Base-by-base conservation (phyloP, 2,113 vertebrate species). In the Sinocyclocheilus maitianheensis region DNA sequence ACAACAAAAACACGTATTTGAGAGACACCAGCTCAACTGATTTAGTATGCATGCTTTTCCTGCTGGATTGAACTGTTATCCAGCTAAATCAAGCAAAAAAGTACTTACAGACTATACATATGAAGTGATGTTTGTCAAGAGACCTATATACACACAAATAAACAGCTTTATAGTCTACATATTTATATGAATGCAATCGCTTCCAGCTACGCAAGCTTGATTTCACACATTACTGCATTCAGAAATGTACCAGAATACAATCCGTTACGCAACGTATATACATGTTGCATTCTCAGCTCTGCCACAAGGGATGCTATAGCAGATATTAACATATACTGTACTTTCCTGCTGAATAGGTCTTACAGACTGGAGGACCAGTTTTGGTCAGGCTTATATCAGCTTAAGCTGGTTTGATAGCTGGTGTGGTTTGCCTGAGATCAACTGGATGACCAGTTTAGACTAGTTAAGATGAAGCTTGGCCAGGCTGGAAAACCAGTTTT, bases 1-100 rank as follows among this genome's bases (percentile, higher is more conserved):
- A 51, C 10, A 22, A 82, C 80, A 82, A 69, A 82, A 82, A 67
- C 78, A 24, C 14, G 4, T 37, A 67, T 30, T 69, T 69, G 10
- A 26, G n/a, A 16, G 10, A 77, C 24, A 16, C 11, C 62, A 67
- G 12, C 11, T 48, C 62, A 46, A 58, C 51, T 46, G 13, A 84
- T 55, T 81, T 20, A 81, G n/a, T 20, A 65, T 48, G 63, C 43
- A 69, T 48, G 24, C 8, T 51, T 81, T 67, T 67, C 43, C 14
- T 22, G n/a, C 0, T 30, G 79, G 62, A 81, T 51, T 82, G 63
- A 69, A 48, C 26, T 4, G 60, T 81, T 82, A 53, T 37, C n/a
- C 46, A 26, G 46, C 24, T 22, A 82, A 82, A 82, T 10, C n/a
- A 30, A 5, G 13, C n/a, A 55, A n/a, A 67, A 51, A 26, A 74